phyloP scores from a whole-genome alignment of 2,797 vertebrate genomes.

The Pelobates cultripes region DNA sequence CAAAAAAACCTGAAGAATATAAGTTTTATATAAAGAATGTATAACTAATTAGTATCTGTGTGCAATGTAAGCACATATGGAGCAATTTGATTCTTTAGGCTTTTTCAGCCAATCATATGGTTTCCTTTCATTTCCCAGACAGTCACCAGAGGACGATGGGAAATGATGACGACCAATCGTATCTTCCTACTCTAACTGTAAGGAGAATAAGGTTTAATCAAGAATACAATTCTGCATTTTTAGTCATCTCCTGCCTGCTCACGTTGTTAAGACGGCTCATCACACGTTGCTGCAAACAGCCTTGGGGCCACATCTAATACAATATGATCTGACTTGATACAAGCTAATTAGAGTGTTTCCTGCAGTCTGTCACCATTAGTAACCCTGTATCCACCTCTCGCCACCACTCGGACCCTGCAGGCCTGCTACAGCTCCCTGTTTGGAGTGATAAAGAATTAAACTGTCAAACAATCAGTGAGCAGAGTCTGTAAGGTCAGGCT shows the following conservation, averaged over 20 bases:
- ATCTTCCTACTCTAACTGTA: too few species aligned
- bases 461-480: constrained; percentile 52
- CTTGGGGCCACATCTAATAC: constrained; percentile 18
- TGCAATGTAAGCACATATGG: too few species aligned
- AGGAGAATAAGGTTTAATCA: too few species aligned
- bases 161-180: too few species aligned
- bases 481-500: constrained; percentile 45
- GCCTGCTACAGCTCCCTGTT: constrained; percentile 41
- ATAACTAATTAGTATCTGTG: too few species aligned
- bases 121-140: too few species aligned
- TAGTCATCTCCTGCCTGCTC: background rate
- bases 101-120: too few species aligned
- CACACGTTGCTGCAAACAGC: constrained; percentile 21
- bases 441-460: constrained; percentile 55
- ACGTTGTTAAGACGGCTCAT: constrained; percentile 3
- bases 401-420: constrained; percentile 42
- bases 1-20: too few species aligned
- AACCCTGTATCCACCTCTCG: constrained; percentile 34
- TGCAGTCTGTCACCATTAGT: constrained; percentile 50
- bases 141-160: too few species aligned
- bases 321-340: constrained; percentile 42
- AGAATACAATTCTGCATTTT: too few species aligned
- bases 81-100: too few species aligned
- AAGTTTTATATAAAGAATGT: too few species aligned
- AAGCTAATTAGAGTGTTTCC: constrained; percentile 51